Evolutionary conservation across 2,113 vertebrate genomes (phyloP), one percentile per base, ranked within the genome.

Genomic region (Gavia stellata): DNA sequence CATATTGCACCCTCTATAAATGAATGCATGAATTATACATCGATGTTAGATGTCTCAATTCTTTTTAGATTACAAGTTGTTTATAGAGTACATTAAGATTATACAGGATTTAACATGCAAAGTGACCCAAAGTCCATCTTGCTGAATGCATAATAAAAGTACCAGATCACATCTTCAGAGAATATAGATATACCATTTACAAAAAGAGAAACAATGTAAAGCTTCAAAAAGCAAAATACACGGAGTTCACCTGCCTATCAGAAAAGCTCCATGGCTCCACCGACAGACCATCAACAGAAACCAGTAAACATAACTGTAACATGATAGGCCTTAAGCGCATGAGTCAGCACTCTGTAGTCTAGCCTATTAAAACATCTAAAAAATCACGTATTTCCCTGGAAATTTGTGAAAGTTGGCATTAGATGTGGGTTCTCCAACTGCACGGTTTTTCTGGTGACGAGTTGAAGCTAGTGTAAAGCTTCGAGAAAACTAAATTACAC

Each of bases 11-110:
- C 44, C 67, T 77, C 62, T 91, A 40, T 96, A 96, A 95, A 96
- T 24, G 83, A 95, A 86, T 31, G 31, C 47, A 94, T 96, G 88
- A 97, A 97, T 94, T 97, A 94, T 89, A 95, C 47, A 96, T 91
- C 68, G 91, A 42, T 1, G 0, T 66, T 94, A 75, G 83, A 81
- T 6, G 3, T 79, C 86, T 93, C 80, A 77, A 90, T 95, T 93
- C 83, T 71, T 95, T 95, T 81, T 65, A 96, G 86, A 94, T 96
- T 88, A 96, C 86, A 67, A 36, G 66, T 71, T 92, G 83, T 81
- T 96, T 86, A 93, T 73, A 63, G 52, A 94, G 49, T 53, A 47
- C 58, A 89, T 72, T 93, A 73, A 81, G 47, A 93, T 68, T 78
- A 87, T 29, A 75, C 45, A 29, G 55, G 63, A 67, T 83, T 85